phyloP scores from a whole-genome alignment of 2,888 invertebrate species.

The Phragmatobia fuliginosa region DNA sequence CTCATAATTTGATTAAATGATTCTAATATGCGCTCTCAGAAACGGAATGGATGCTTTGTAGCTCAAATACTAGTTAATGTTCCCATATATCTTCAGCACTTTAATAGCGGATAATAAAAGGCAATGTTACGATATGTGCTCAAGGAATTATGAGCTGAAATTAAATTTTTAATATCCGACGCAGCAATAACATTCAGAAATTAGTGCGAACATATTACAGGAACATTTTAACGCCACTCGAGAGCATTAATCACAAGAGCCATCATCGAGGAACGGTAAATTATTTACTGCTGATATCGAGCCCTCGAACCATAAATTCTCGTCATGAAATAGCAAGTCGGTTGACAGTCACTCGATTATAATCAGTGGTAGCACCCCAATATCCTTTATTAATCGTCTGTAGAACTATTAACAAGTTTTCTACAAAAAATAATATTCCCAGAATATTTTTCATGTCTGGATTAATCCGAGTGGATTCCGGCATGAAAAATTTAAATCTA shows the following conservation, averaged over 20 bases:
- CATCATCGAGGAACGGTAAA: slow-evolving; percentile 64
- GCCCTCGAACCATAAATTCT: slow-evolving; percentile 66
- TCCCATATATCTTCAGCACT: slow-evolving; percentile 49
- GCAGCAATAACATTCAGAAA: slow-evolving; percentile 47
- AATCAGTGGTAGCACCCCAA: slow-evolving; percentile 49
- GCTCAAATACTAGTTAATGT: slow-evolving; percentile 50
- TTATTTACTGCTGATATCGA: slow-evolving; percentile 68
- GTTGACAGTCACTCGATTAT: slow-evolving; percentile 70
- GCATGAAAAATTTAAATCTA: not conserved
- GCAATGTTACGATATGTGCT: slow-evolving; percentile 52
- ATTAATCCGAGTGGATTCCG: too few relatives aligned
- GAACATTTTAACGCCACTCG: slow-evolving; percentile 43
- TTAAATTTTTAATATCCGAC: slow-evolving; percentile 55
- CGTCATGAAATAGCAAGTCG: slow-evolving; percentile 64
- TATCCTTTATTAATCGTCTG: slow-evolving; percentile 48
- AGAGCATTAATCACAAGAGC: slow-evolving; percentile 57
- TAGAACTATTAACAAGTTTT: slow-evolving; percentile 27
- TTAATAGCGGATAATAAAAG: slow-evolving; percentile 57
- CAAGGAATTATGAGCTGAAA: slow-evolving; percentile 52
- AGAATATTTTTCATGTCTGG: not conserved
- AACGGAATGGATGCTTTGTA: slow-evolving; percentile 42
- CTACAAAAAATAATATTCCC: slow-evolving; percentile 10
- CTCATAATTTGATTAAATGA: slow-evolving; percentile 7
- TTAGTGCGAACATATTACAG: slow-evolving; percentile 44
- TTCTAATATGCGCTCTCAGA: slow-evolving; percentile 38